Conservation (phyloP, 92 coral and sea anemone species). For the Zoanthus sociatus region DNA sequence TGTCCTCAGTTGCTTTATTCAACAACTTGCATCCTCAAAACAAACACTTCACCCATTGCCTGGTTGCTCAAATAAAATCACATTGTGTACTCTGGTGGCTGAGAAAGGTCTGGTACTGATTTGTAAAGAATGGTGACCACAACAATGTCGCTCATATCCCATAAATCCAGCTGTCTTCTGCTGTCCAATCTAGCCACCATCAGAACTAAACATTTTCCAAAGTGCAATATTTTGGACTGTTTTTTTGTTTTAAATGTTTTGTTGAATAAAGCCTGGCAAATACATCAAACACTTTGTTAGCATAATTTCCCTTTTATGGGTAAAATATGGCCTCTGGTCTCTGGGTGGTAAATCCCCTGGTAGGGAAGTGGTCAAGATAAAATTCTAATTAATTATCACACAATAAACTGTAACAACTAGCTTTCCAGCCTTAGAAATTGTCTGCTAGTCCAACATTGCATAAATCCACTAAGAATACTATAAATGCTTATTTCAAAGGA, state of each 20-base stretch:
- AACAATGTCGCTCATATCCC: conserved; percentile 7
- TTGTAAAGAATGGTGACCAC: conserved; percentile 9
- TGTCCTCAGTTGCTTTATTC: conserved; percentile 7
- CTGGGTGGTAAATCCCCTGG: conserved; percentile 5
- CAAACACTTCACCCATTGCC: conserved; percentile 3
- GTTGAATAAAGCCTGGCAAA: neutral
- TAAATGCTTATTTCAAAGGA: conserved; percentile 16
- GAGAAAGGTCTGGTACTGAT: conserved; percentile 10
- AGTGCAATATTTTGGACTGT: neutral
- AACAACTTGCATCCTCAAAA: conserved; percentile 8
- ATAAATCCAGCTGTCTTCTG: conserved; percentile 5
- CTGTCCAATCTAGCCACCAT: conserved; percentile 8
- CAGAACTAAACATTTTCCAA: conserved; percentile 10
- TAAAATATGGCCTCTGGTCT: conserved; percentile 9
- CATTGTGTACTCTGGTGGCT: conserved; percentile 9
- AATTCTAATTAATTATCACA: conserved; percentile 7
- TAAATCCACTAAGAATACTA: conserved; percentile 20
- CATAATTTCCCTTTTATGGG: neutral
- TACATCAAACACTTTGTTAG: conserved; percentile 7
- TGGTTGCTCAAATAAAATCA: conserved; percentile 7
- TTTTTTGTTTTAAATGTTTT: neutral
- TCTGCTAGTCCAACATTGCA: conserved; percentile 11
- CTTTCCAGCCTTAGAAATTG: conserved; percentile 18
- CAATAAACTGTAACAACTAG: conserved; percentile 23
- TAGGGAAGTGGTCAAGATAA: conserved; percentile 5